Base-by-base conservation (phyloP, 2,888 invertebrate species). In the Melieria picta region DNA sequence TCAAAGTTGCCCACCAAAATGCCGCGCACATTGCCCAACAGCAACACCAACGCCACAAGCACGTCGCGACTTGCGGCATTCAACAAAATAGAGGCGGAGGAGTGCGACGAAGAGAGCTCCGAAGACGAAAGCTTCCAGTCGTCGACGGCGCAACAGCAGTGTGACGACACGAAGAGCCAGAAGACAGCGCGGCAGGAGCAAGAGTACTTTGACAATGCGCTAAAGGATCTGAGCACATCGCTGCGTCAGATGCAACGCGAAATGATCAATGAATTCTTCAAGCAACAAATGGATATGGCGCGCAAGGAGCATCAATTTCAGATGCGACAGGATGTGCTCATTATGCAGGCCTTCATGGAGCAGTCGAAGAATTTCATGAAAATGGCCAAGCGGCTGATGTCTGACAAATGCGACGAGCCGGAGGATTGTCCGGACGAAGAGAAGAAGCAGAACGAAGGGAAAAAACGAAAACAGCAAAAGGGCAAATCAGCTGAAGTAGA, bases 291-390 rank as follows among this genome's bases (percentile, higher is more conserved):
- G 73, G 79, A 83, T 57, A 57, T 86, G 7, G 81, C 83, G 4
- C 82, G 83, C 9, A 79, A 81, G 3, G 86, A 86, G 72, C 86
- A 86, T 56, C 83, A 83, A 66, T 86, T 87, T 72, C 86, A 86
- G 67, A 79, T 84, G 72, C 79, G 79, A 43, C 87, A 86, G 58
- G 86, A 86, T 63, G 75, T 77, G 7, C 65, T 84, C 57, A 77
- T 86, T 1, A 78, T 86, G 79, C 77, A 78, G 65, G 82, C 86
- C 1, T 80, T 86, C 61, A 83, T 83, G 30, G 81, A 81, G n/a
- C 86, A 86, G 74, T 82, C 85, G 4, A 77, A 81, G 13, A 74
- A 79, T 47, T 72, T 86, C 55, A 72, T 86, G 46, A 74, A 75
- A 50, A 77, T 79, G 11, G 82, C 83, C 7, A 78, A 77, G 5